A percentile compares a stretch with the other conserved stretches of the same genome.
Evolutionary conservation across 2,888 invertebrate species (phyloP).

Genomic region (Diachrysia chrysitis): DNA sequence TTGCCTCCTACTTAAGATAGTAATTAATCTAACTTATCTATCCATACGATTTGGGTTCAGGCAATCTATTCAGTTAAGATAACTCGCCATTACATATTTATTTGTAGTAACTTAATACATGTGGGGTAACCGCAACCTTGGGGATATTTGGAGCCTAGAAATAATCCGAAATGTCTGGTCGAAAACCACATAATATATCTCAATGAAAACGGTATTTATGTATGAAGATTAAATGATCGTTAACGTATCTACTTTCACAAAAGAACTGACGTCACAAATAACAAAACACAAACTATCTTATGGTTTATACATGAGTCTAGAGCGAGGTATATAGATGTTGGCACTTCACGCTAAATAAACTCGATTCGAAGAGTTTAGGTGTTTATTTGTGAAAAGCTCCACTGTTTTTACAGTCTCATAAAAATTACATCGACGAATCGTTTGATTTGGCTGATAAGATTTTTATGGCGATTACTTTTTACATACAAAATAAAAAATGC

Average conservation of each 20-base stretch:
- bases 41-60: constrained; percentile 43
- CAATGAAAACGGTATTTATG: constrained; percentile 18
- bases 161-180: constrained; percentile 13
- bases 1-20: constrained; percentile 38
- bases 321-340: constrained; percentile 12
- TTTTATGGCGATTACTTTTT: constrained; percentile 72
- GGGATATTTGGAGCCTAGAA: constrained; percentile 26
- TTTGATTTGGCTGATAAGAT: constrained; percentile 75
- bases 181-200: constrained; percentile 23
- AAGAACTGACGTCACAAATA: constrained; percentile 12
- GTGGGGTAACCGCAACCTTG: constrained; percentile 18
- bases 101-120: constrained; percentile 29
- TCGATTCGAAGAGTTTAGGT: constrained; percentile 43
- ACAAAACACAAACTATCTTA: constrained; percentile 6
- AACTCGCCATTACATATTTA: constrained; percentile 39
- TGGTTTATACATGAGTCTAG: constrained; percentile 7
- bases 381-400: constrained; percentile 66
- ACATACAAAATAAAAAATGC: constrained; percentile 58
- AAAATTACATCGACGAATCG: constrained; percentile 77
- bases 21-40: constrained; percentile 55
- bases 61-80: constrained; percentile 45
- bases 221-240: constrained; percentile 12
- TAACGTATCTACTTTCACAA: constrained; percentile 13
- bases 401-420: constrained; percentile 74
- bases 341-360: constrained; percentile 37